phyloP scores from a whole-genome alignment of 2,113 vertebrate species.

The Gnathonemus echidnorhynchus region DNA sequence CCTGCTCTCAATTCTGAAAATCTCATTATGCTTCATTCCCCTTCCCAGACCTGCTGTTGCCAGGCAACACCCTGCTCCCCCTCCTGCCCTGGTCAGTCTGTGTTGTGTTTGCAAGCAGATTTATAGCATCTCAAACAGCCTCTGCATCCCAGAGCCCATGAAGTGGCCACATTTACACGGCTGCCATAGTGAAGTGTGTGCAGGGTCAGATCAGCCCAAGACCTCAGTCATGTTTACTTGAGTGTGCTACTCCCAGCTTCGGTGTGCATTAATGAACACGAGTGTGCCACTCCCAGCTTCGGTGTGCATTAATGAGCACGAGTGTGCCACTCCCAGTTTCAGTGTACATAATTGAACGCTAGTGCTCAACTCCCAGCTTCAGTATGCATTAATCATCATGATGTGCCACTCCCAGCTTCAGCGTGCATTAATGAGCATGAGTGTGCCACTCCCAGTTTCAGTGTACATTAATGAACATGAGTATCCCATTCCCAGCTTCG shows the following conservation, averaged over 20 bases:
- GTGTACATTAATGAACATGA: neutral
- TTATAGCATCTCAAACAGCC: neutral
- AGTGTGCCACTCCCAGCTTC: neutral
- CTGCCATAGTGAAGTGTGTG: neutral
- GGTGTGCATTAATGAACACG: neutral
- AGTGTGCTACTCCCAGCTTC: neutral
- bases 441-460: neutral
- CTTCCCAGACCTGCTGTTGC: slow-evolving; percentile 17
- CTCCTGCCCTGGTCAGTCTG: slow-evolving; percentile 4
- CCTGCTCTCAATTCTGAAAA: neutral
- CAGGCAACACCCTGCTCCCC: slow-evolving; percentile 15
- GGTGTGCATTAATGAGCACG: neutral
- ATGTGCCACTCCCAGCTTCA: neutral
- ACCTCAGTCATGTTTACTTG: neutral
- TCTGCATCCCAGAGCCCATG: neutral
- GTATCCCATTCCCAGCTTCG: neutral
- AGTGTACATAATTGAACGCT: neutral
- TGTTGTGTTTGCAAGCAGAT: neutral
- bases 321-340: neutral
- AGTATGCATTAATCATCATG: neutral
- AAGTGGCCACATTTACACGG: neutral
- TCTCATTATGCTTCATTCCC: neutral
- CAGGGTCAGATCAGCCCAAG: neutral
- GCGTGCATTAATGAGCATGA: neutral
- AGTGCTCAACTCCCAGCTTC: too few relatives aligned